Percentiles rank a stretch among this genome's conserved stretches.
Evolutionary conservation across 2,797 vertebrate genomes (phyloP).

Genomic region (Falco peregrinus): DNA sequence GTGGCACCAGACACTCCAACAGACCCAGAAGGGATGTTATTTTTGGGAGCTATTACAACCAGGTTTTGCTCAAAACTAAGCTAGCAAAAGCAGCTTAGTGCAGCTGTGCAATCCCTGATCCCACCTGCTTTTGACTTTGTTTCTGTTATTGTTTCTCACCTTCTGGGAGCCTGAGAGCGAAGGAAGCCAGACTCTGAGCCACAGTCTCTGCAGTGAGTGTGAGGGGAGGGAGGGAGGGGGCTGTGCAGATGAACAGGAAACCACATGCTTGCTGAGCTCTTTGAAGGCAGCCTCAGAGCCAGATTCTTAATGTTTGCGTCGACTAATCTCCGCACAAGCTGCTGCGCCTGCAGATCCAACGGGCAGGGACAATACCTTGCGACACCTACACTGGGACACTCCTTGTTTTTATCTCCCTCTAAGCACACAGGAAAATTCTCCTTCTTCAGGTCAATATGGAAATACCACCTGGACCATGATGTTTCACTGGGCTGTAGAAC

Average conservation of each 20-base stretch:
- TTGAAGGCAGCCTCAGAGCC: background rate
- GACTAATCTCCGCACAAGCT: background rate
- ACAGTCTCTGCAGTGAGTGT: rapidly evolving
- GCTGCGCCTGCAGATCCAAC: background rate
- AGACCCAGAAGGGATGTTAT: background rate
- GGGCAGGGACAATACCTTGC: background rate
- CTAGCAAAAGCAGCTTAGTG: background rate
- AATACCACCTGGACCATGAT: rapidly evolving
- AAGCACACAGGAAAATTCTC: background rate
- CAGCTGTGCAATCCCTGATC: background rate
- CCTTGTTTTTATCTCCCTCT: background rate
- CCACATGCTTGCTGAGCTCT: background rate
- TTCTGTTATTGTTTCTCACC: background rate
- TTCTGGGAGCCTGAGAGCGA: background rate
- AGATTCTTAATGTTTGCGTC: rapidly evolving
- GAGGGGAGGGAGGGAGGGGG: background rate
- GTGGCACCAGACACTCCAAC: background rate
- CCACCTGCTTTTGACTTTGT: background rate
- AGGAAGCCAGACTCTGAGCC: background rate
- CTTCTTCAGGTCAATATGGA: background rate
- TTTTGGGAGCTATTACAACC: background rate
- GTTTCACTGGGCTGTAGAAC: background rate
- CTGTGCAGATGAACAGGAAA: background rate
- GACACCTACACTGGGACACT: background rate
- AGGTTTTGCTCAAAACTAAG: constrained; percentile 34